Conservation (phyloP, 2,888 invertebrate genomes). For the Oxyteleia sp. region DNA sequence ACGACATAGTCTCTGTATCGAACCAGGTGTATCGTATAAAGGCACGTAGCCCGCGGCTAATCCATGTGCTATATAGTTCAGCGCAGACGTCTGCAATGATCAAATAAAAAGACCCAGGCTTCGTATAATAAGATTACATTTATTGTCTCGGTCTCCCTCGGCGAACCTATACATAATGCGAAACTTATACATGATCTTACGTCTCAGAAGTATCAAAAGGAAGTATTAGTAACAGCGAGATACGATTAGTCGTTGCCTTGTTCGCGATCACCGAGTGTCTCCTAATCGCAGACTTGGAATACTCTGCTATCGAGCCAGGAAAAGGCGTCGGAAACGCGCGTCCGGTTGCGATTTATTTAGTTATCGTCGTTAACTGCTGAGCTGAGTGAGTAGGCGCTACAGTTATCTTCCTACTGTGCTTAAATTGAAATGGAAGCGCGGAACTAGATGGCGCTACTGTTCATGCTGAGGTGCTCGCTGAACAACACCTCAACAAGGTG, state of each 20-base stretch:
- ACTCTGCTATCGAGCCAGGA: background rate
- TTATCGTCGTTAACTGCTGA: background rate
- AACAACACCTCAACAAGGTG: no score
- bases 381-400: background rate
- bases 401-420: background rate
- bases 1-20: no score
- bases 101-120: constrained; percentile 87
- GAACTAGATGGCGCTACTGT: background rate
- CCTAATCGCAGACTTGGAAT: background rate
- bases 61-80: constrained; percentile 87
- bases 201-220: constrained; percentile 47
- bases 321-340: background rate
- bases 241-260: constrained; percentile 12
- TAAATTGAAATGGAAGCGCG: background rate
- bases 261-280: background rate
- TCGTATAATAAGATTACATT: constrained; percentile 88
- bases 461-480: no score
- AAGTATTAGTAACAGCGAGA: constrained; percentile 9
- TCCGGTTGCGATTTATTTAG: background rate
- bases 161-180: constrained; percentile 69
- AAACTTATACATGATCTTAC: constrained; percentile 44
- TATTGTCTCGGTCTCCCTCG: constrained; percentile 87
- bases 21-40: background rate
- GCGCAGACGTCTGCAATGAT: constrained; percentile 87
- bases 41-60: constrained; percentile 77